These are phyloP conservation scores for Caenorhabditis sp. DNA, from an alignment of 2,888 invertebrate species.

Conservation along the genomic window DNA sequence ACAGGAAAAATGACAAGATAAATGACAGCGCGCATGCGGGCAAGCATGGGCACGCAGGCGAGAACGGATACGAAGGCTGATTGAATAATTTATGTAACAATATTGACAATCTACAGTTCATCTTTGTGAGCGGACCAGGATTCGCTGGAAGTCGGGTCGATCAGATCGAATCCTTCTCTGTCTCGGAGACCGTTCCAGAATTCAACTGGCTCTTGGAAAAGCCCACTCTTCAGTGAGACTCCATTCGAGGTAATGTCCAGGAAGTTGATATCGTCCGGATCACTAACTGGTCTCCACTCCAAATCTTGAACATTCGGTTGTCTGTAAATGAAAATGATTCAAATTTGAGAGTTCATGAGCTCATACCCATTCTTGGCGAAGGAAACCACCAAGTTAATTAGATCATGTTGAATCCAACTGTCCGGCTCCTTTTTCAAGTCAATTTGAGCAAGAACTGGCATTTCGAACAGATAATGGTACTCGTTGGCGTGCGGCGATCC, in stretches of 20 bases:
- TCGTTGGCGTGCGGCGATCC: constrained; percentile 63
- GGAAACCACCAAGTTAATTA: constrained; percentile 40
- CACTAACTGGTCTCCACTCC: constrained; percentile 43
- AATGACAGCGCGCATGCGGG: constrained; percentile 19
- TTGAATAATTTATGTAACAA: background rate
- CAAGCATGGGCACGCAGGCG: constrained; percentile 2
- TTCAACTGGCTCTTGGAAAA: constrained; percentile 34
- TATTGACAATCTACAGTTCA: constrained; percentile 15
- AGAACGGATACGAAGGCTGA: background rate
- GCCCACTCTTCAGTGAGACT: constrained; percentile 25
- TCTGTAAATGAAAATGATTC: constrained; percentile 12
- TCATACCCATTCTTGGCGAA: constrained; percentile 56
- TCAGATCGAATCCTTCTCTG: constrained; percentile 40
- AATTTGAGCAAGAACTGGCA: constrained; percentile 42
- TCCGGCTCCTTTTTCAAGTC: constrained; percentile 42
- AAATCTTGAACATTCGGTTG: constrained; percentile 29
- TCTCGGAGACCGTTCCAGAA: constrained; percentile 46
- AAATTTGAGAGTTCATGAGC: background rate
- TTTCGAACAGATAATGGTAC: constrained; percentile 61
- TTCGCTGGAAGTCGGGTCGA: too few species aligned
- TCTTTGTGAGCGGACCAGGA: background rate
- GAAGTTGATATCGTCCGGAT: constrained; percentile 40
- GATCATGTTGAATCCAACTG: constrained; percentile 15
- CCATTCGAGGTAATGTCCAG: constrained; percentile 31
- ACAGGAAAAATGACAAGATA: constrained; percentile 49